Base-by-base conservation (phyloP, 2,888 invertebrate genomes). In the Rotaria sp. region DNA sequence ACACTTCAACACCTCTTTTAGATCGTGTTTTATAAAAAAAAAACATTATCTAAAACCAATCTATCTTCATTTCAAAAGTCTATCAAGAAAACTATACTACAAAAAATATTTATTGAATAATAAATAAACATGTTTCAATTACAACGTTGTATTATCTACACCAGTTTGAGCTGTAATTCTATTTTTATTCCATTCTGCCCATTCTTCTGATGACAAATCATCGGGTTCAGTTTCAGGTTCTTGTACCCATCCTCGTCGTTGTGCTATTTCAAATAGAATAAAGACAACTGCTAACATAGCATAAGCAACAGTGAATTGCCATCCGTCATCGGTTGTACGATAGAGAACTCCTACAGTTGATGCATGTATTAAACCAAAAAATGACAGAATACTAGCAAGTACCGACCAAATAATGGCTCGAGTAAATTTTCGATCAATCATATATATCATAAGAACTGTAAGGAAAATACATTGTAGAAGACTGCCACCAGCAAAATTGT, bases 361-460 rank as follows among this genome's bases (percentile, higher is more conserved):
- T 24, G 80, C 24, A 45, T 80, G 41, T 41, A 80, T 80, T 80
- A 80, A 80, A n/a, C 80, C 80, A n/a, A 80, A 80, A 80, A 80
- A 80, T 11, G 80, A 41, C 26, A 80, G 45, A n/a, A 80, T 45
- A 80, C 80, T 15, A 11, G 45, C 41, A 13, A 80, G 26, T 80
- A 80, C 45, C 0, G 45, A 45, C 80, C 80, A 80, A 80, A 45
- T 45, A 13, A 3, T n/a, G 21, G 80, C 80, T 45, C n/a, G 45
- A 80, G 45, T 11, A 45, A 80, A 80, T n/a, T 80, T 80, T 45
- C 80, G 26, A 80, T 80, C 80, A n/a, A 80, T 80, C n/a, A 80
- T 80, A n/a, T 80, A 80, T 45, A 80, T 80, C 80, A 80, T 41
- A 45, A 80, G 45, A 26, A 45, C 80, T 41, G 80, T 45, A 26